Evolutionary conservation across 2,113 vertebrate genomes (phyloP).

Genomic region (Eolophus roseicapilla): DNA sequence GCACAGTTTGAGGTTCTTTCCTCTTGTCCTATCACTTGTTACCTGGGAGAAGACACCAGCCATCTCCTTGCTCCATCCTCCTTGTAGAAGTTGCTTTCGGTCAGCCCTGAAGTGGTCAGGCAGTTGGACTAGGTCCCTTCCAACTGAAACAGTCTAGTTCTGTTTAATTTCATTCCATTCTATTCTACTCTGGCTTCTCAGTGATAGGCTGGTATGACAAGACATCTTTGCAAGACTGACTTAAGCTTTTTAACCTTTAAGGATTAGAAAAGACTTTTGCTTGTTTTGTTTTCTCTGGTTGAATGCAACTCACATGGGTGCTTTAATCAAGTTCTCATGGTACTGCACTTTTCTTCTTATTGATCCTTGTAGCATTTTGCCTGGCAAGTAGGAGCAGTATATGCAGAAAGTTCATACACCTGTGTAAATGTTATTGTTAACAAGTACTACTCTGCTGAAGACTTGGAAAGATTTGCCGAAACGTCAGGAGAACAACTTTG

Average conservation of each 20-base stretch:
- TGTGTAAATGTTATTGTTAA: conserved; percentile 26
- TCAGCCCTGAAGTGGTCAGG: background rate
- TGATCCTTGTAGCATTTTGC: conserved; percentile 1
- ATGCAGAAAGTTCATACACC: background rate
- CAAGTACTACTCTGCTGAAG: background rate
- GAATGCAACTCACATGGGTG: background rate
- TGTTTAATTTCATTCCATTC: background rate
- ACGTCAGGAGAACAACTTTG: background rate
- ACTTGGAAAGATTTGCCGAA: background rate
- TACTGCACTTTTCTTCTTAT: background rate
- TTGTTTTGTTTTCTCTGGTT: background rate
- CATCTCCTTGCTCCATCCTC: background rate
- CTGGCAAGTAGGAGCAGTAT: background rate
- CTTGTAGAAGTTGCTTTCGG: background rate
- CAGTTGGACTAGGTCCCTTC: background rate
- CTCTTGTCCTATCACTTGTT: background rate
- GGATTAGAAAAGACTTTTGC: background rate
- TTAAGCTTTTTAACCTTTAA: conserved; percentile 7
- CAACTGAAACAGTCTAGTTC: background rate
- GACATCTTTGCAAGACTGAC: background rate
- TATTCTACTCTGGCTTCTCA: background rate
- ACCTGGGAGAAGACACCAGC: background rate
- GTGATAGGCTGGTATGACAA: background rate
- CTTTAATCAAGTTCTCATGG: background rate
- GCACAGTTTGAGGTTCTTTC: background rate